Evolutionary conservation across 2,113 vertebrate species (phyloP).

Genomic region (Eleginops maclovinus): DNA sequence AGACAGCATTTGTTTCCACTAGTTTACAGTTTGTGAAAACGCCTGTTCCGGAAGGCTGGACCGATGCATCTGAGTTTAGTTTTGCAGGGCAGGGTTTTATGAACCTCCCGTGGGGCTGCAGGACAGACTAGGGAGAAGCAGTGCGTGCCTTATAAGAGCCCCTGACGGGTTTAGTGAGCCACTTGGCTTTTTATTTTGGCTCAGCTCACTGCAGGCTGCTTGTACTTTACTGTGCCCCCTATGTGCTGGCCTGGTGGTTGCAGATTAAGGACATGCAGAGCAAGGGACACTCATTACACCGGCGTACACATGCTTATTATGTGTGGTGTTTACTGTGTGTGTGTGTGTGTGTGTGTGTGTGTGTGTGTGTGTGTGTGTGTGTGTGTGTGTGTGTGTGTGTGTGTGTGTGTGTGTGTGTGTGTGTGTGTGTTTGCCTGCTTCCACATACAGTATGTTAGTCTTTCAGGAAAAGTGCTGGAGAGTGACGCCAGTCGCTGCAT

Average conservation of each 20-base stretch:
- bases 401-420: too few relatives aligned
- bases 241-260: constrained; percentile 67
- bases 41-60: constrained; percentile 65
- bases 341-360: constrained; percentile 1
- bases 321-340: constrained; percentile 45
- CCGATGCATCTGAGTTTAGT: constrained; percentile 51
- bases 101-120: constrained; percentile 56
- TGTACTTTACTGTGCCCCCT: constrained; percentile 77
- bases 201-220: constrained; percentile 74
- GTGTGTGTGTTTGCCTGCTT: constrained; percentile 18
- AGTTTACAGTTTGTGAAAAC: constrained; percentile 77
- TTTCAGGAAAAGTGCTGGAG: constrained; percentile 57
- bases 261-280: constrained; percentile 71
- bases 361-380: too few relatives aligned
- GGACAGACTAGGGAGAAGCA: constrained; percentile 57
- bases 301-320: constrained; percentile 46
- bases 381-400: too few relatives aligned
- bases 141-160: constrained; percentile 68
- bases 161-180: constrained; percentile 70
- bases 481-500: constrained; percentile 68
- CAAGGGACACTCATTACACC: constrained; percentile 63
- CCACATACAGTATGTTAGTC: constrained; percentile 52
- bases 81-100: constrained; percentile 59
- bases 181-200: constrained; percentile 78
- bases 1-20: constrained; percentile 77